These are phyloP conservation scores for Mycalesis mineus DNA, from an alignment of 2,888 invertebrate genomes.

Conservation along the genomic window DNA sequence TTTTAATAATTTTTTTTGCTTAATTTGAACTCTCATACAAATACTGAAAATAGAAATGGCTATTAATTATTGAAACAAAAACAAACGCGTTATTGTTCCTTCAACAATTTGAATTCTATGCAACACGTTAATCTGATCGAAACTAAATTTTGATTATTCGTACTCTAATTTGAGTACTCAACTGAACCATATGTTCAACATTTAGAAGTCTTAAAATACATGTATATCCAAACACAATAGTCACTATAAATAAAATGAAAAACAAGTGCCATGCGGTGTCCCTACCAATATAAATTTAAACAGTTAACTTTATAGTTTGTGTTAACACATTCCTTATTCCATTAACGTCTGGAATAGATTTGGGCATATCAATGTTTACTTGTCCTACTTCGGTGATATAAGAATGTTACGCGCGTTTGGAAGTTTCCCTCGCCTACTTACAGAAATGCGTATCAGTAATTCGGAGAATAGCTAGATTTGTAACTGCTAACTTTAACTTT, in stretches of 20 bases:
- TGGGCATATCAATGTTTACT: conserved; percentile 36
- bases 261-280: conserved; percentile 63
- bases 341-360: conserved; percentile 17
- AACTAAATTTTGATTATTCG: neutral
- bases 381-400: conserved; percentile 37
- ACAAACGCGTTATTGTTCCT: neutral
- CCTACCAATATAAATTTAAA: conserved; percentile 64
- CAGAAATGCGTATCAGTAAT: conserved; percentile 30
- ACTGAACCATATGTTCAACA: conserved; percentile 1
- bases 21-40: too few relatives aligned
- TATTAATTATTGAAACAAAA: neutral
- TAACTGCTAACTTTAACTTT: conserved; percentile 17
- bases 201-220: conserved; percentile 26
- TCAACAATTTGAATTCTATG: neutral
- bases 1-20: too few relatives aligned
- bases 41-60: neutral
- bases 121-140: neutral
- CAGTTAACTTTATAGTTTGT: conserved; percentile 54
- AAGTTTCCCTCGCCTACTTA: conserved; percentile 32
- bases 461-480: conserved; percentile 46
- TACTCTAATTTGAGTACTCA: neutral
- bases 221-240: conserved; percentile 36
- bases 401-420: conserved; percentile 25
- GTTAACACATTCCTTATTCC: conserved; percentile 33
- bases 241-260: conserved; percentile 57